Percentiles rank a stretch among this genome's conserved stretches.
phyloP scores from a whole-genome alignment of 2,113 vertebrate species.

The Gulo gulo region DNA sequence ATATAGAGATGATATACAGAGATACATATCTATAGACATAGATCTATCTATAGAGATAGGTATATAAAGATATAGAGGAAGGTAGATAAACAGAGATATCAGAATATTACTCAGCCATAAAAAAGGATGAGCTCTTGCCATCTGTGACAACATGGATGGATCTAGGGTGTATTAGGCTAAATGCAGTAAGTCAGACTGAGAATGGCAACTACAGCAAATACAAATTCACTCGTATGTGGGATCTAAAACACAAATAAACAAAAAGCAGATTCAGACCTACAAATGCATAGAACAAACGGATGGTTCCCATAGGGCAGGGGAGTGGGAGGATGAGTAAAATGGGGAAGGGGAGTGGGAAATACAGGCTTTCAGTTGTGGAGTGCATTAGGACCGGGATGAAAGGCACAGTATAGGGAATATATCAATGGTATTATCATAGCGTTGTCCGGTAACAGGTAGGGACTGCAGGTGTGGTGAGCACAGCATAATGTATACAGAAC shows the following conservation, averaged over 20 bases:
- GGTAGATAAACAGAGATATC: not conserved
- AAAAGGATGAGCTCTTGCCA: not conserved
- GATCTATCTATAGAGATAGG: not conserved
- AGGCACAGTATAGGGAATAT: not conserved
- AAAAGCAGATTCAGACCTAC: not conserved
- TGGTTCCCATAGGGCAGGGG: not conserved
- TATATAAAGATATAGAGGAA: not conserved
- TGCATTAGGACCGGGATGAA: not conserved
- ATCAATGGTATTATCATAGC: not conserved
- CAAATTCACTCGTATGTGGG: not conserved
- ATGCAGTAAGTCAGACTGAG: not conserved
- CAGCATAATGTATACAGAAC: not conserved
- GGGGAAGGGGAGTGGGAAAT: not conserved
- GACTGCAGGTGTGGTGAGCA: not conserved
- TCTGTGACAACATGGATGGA: not conserved
- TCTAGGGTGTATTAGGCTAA: not conserved
- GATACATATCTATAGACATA: not conserved
- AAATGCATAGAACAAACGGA: not conserved
- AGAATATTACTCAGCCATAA: not conserved
- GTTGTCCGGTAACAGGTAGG: too few relatives aligned
- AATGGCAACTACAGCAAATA: not conserved
- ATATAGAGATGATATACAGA: too few relatives aligned
- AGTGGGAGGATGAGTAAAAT: not conserved
- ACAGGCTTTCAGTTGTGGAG: not conserved
- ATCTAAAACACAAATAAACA: not conserved